Conservation (phyloP, 2,888 invertebrate species). For the Philhelius pedissequus region DNA sequence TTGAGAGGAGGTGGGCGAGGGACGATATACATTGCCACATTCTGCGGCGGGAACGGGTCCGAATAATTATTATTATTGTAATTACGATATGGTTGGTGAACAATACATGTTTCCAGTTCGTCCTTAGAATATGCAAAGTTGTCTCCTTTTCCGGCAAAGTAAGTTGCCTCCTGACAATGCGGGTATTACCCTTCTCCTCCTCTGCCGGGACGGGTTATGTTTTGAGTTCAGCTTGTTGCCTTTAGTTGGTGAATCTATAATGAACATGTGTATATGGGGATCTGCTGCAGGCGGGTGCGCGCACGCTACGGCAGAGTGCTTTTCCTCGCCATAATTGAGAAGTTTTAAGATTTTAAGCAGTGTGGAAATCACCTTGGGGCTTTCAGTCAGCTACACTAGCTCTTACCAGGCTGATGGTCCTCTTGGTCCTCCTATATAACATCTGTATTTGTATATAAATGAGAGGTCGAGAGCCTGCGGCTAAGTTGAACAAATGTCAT, state of each 20-base stretch:
- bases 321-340: constrained; percentile 64
- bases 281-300: constrained; percentile 50
- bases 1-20: background rate
- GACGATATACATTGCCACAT: background rate
- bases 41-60: constrained; percentile 47
- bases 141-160: constrained; percentile 14
- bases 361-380: constrained; percentile 62
- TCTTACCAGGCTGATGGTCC: background rate
- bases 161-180: background rate
- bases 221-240: constrained; percentile 58
- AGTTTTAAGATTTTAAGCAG: constrained; percentile 67
- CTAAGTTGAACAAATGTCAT: constrained; percentile 52
- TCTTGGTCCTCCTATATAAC: background rate
- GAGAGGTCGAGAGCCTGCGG: constrained; percentile 8
- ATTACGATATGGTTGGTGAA: constrained; percentile 65
- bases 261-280: background rate
- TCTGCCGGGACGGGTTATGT: background rate
- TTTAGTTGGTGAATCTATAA: background rate
- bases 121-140: constrained; percentile 57
- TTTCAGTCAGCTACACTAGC: background rate
- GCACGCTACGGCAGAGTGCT: constrained; percentile 47
- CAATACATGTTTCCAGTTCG: constrained; percentile 55
- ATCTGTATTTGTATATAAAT: background rate
- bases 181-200: background rate
- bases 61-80: constrained; percentile 69